These are phyloP conservation scores for Drosophila paranaensis DNA, from an alignment of 2,888 invertebrate genomes.

Conservation along the genomic window DNA sequence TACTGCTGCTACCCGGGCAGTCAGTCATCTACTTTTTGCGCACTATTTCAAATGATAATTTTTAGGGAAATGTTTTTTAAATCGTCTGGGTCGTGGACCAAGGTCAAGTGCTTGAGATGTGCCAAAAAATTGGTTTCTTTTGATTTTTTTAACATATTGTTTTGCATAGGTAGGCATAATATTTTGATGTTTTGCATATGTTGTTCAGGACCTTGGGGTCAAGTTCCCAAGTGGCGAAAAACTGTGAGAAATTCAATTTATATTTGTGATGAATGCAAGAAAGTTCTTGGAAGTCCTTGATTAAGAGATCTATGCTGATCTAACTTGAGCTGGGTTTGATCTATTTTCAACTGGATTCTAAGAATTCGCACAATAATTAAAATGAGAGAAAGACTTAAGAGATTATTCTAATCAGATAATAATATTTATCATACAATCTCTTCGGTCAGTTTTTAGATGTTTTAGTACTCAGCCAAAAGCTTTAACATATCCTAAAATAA, in stretches of 20 bases:
- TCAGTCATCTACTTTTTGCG: conserved; percentile 36
- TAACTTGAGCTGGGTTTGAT: conserved; percentile 9
- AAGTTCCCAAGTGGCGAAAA: conserved; percentile 32
- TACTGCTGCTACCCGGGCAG: conserved; percentile 26
- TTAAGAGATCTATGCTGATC: background rate
- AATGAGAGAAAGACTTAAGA: background rate
- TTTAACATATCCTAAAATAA: too few relatives aligned
- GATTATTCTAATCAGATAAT: background rate
- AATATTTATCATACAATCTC: background rate
- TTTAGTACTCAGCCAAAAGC: background rate
- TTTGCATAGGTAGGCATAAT: conserved; percentile 30
- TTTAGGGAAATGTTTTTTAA: conserved; percentile 47
- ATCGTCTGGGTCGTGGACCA: conserved; percentile 32
- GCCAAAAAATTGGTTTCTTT: conserved; percentile 39
- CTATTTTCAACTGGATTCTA: background rate
- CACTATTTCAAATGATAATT: conserved; percentile 55
- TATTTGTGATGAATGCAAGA: background rate
- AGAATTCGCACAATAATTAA: background rate
- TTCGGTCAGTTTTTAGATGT: background rate
- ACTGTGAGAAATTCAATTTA: conserved; percentile 36
- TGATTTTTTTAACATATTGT: conserved; percentile 33
- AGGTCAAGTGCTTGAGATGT: conserved; percentile 53
- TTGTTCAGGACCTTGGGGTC: conserved; percentile 41
- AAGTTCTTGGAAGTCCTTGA: conserved; percentile 19
- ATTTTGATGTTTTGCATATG: conserved; percentile 8